These are phyloP conservation scores for Schizaphis graminum DNA, from an alignment of 2,888 invertebrate genomes.

Conservation along the genomic window DNA sequence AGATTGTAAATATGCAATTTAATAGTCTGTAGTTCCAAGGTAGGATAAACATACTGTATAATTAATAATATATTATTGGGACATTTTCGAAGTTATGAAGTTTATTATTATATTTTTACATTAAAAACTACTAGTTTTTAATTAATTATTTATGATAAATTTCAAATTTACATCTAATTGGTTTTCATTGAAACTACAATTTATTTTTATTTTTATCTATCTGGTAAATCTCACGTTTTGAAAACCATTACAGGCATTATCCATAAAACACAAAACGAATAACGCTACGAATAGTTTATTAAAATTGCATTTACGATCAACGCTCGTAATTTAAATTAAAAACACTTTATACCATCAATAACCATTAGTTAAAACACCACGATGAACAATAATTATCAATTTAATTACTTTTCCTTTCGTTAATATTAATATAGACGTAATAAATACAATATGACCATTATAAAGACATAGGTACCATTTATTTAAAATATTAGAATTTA, in stretches of 20 bases:
- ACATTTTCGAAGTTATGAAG: neutral
- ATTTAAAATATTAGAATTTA: neutral
- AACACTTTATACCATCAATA: neutral
- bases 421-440: neutral
- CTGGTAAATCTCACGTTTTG: conserved; percentile 6
- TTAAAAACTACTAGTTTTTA: conserved; percentile 1
- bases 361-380: neutral
- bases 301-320: neutral
- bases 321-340: neutral
- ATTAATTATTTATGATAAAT: neutral
- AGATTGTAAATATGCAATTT: neutral
- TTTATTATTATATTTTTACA: neutral
- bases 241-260: neutral
- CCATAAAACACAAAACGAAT: neutral
- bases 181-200: neutral
- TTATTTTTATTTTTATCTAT: conserved; percentile 8
- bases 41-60: neutral
- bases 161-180: neutral
- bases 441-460: neutral
- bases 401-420: neutral
- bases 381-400: neutral
- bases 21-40: neutral
- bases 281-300: neutral
- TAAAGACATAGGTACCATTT: neutral
- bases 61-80: neutral